Conservation (phyloP, 2,888 invertebrate genomes). For the Lottia scabra region DNA sequence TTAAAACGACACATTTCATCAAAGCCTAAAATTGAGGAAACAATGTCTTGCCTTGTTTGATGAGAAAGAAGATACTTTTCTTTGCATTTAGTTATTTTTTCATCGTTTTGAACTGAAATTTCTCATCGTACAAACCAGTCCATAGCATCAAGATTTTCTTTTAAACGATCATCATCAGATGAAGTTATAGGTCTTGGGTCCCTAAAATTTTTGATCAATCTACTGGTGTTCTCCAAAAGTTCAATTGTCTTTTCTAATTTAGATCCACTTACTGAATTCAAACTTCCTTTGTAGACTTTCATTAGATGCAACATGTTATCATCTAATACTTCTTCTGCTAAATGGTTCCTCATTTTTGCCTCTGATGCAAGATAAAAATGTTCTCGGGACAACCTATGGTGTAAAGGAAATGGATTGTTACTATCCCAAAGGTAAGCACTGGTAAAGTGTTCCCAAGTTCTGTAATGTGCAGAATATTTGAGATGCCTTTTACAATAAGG, state of each 20-base stretch:
- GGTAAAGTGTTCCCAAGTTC: neutral
- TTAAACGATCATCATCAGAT: neutral
- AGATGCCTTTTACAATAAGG: neutral
- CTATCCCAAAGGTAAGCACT: neutral
- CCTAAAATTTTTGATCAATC: neutral
- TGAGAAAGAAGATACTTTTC: neutral
- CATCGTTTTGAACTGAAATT: neutral
- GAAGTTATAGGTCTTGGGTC: neutral
- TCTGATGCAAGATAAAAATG: neutral
- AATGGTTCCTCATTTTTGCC: neutral
- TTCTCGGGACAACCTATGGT: neutral
- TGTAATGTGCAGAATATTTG: neutral
- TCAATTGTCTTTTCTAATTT: neutral
- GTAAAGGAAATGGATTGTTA: neutral
- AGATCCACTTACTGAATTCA: neutral
- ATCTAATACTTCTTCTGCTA: neutral
- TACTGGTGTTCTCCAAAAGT: neutral
- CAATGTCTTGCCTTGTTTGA: neutral
- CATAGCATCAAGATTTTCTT: neutral
- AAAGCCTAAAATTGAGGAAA: conserved; percentile 15
- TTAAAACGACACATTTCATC: conserved; percentile 20
- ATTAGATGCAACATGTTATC: neutral
- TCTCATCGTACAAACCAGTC: neutral
- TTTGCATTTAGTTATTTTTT: neutral
- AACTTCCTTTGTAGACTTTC: neutral